Evolutionary conservation across 2,797 vertebrate species (phyloP).

Genomic region (Microcaecilia unicolor): DNA sequence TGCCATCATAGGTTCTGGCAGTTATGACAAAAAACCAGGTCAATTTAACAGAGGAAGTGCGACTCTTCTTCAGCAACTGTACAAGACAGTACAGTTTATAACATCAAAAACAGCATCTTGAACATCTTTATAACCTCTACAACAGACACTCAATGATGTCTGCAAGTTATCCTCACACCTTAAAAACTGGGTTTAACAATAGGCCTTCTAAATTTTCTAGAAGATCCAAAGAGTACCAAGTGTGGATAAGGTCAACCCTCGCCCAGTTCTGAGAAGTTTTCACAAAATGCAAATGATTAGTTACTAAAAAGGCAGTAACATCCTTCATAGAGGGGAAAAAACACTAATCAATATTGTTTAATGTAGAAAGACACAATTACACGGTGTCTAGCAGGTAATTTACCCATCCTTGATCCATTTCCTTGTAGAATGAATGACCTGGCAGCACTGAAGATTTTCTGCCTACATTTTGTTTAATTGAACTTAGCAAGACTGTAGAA

Average conservation of each 20-base stretch:
- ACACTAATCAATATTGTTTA: constrained; percentile 26
- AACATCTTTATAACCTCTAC: constrained; percentile 15
- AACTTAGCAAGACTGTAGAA: constrained; percentile 35
- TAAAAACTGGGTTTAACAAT: constrained; percentile 43
- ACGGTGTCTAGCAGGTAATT: constrained; percentile 35
- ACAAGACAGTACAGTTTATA: too few species aligned
- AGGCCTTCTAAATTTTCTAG: constrained; percentile 35
- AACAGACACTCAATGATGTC: constrained; percentile 25
- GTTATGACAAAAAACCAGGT: constrained; percentile 31
- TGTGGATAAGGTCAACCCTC: too few species aligned
- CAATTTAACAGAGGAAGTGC: constrained; percentile 20
- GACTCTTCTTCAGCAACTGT: constrained; percentile 2
- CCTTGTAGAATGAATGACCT: constrained; percentile 28
- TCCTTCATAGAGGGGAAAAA: constrained; percentile 22
- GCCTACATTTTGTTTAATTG: too few species aligned
- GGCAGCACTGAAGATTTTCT: constrained; percentile 35
- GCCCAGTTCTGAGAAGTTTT: constrained; percentile 22
- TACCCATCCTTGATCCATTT: constrained; percentile 43
- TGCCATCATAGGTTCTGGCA: constrained; percentile 7
- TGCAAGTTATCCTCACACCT: too few species aligned
- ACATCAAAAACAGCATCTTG: constrained; percentile 33
- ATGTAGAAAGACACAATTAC: constrained; percentile 39
- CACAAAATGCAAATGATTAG: constrained; percentile 30
- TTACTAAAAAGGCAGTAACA: constrained; percentile 46
- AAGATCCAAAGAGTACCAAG: too few species aligned